Evolutionary conservation across 2,888 invertebrate genomes (phyloP).

Genomic region (Gymnoscelis rufifasciata): DNA sequence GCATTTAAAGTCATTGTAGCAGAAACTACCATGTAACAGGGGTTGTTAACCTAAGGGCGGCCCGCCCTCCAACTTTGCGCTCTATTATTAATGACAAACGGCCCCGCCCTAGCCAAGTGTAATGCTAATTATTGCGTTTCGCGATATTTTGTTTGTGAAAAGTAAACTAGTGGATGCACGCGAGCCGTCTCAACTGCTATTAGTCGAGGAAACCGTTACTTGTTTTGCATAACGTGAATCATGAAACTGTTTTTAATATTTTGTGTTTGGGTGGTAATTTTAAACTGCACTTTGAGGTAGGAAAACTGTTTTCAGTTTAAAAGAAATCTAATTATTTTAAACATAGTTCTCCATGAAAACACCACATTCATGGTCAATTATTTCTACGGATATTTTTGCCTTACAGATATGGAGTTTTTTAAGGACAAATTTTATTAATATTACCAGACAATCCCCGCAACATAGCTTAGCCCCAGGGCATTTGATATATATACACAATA

Average conservation of each 20-base stretch:
- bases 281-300: neutral
- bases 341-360: no score
- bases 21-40: conserved; percentile 59
- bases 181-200: conserved; percentile 36
- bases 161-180: conserved; percentile 44
- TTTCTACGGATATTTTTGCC: no score
- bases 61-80: conserved; percentile 67
- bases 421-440: no score
- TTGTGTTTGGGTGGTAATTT: neutral
- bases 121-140: conserved; percentile 72
- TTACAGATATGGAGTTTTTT: no score
- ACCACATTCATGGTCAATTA: no score
- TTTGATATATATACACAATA: no score
- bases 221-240: conserved; percentile 53
- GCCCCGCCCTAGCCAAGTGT: conserved; percentile 61
- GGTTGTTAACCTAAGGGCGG: conserved; percentile 72
- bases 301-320: no score
- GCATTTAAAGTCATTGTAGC: conserved; percentile 39
- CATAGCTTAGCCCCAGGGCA: no score
- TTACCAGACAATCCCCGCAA: no score
- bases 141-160: conserved; percentile 66
- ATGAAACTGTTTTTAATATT: neutral
- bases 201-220: conserved; percentile 46
- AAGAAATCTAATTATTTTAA: no score
- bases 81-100: conserved; percentile 76